Conservation (phyloP, 2,888 invertebrate species). For the Cataglyphis cursor region DNA sequence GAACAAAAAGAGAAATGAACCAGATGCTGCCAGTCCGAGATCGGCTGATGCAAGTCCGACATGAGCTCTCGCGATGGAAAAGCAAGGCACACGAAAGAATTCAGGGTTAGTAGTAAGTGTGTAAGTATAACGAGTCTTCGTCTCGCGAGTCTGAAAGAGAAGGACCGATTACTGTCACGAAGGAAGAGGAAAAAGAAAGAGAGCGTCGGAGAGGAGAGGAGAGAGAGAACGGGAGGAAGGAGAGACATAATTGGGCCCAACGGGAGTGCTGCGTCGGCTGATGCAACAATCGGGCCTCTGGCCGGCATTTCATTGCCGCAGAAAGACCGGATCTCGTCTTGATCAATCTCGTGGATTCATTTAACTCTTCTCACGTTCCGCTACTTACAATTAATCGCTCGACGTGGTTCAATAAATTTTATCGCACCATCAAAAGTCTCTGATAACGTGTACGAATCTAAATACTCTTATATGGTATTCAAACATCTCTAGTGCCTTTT, state of each 20-base stretch:
- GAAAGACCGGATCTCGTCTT: constrained; percentile 34
- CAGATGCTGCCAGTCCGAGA: constrained; percentile 25
- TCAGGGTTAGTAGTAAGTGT: constrained; percentile 72
- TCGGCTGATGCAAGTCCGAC: constrained; percentile 75
- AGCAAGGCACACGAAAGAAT: constrained; percentile 74
- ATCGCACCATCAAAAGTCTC: background rate
- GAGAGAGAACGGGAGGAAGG: background rate
- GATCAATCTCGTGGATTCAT: background rate
- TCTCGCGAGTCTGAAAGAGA: constrained; percentile 65
- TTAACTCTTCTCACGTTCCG: constrained; percentile 18
- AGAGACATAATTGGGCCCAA: constrained; percentile 69
- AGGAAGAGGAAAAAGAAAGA: constrained; percentile 28
- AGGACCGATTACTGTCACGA: constrained; percentile 65
- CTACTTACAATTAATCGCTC: constrained; percentile 39
- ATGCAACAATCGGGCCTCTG: constrained; percentile 70
- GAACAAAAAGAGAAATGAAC: constrained; percentile 23
- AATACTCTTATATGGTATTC: background rate
- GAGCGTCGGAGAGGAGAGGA: background rate
- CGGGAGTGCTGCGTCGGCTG: constrained; percentile 64
- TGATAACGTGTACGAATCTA: background rate
- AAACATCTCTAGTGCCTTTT: background rate
- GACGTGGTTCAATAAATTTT: constrained; percentile 11
- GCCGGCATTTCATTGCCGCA: constrained; percentile 66
- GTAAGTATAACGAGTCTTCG: constrained; percentile 78
- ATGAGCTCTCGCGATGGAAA: constrained; percentile 73